Conservation (phyloP, 2,797 vertebrate genomes). For the Acanthis flammea region DNA sequence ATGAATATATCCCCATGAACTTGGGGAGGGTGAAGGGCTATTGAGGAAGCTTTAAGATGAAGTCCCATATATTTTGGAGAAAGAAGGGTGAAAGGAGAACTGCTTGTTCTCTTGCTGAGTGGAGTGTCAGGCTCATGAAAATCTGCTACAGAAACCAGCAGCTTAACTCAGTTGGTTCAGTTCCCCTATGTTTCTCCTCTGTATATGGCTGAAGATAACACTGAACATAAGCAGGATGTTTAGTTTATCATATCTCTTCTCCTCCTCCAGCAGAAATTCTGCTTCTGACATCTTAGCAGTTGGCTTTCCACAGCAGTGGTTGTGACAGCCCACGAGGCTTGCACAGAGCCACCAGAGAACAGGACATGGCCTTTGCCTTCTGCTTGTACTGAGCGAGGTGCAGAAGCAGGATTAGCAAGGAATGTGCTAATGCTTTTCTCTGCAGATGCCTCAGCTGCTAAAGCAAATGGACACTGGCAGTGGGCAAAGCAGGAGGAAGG, state of each 20-base stretch:
- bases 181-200: background rate
- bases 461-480: background rate
- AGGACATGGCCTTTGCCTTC: background rate
- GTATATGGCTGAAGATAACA: background rate
- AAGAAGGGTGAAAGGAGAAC: background rate
- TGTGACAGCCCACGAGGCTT: background rate
- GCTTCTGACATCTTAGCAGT: background rate
- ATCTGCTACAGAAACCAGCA: background rate
- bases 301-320: background rate
- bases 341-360: background rate
- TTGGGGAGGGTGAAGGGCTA: background rate
- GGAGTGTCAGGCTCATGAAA: background rate
- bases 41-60: background rate
- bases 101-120: background rate
- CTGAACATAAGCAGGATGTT: background rate
- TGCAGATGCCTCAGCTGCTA: slow-evolving; percentile 13
- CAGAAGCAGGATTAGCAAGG: background rate
- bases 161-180: background rate
- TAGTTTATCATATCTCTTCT: background rate
- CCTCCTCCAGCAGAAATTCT: background rate
- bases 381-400: background rate
- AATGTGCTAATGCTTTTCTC: slow-evolving; percentile 17
- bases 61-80: background rate
- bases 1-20: background rate
- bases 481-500: background rate